Conservation (phyloP, 2,888 invertebrate species). For the Eilema griseolum region DNA sequence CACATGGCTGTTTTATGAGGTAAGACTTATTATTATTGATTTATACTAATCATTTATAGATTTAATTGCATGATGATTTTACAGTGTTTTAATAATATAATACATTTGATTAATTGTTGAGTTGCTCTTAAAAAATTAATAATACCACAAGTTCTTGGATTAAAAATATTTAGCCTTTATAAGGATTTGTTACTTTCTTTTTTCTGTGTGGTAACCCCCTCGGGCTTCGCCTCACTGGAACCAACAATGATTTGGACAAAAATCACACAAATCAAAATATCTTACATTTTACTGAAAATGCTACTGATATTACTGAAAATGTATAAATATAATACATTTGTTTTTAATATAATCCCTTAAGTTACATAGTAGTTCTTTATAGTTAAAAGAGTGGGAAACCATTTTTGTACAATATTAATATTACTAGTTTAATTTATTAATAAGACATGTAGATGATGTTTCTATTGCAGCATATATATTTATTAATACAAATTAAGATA, state of each 20-base stretch:
- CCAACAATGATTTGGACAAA: no score
- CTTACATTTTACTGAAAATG: background rate
- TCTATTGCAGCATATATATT: slow-evolving; percentile 34
- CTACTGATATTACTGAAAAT: background rate
- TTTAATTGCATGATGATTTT: background rate
- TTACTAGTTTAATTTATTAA: background rate
- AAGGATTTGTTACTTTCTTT: background rate
- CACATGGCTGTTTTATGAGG: slow-evolving; percentile 96
- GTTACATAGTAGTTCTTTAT: background rate
- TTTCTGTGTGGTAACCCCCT: no score
- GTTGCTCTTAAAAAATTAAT: background rate
- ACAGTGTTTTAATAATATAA: background rate
- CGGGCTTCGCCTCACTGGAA: no score
- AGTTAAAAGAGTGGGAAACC: no score
- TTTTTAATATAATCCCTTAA: background rate
- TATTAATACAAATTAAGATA: slow-evolving; percentile 30
- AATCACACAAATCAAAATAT: background rate
- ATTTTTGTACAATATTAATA: background rate
- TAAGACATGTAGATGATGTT: background rate
- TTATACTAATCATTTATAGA: background rate
- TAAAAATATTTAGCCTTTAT: background rate
- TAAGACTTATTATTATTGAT: slow-evolving; percentile 74
- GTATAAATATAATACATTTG: background rate
- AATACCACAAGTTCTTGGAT: background rate
- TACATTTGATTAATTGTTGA: no score